Evolutionary conservation across 2,797 vertebrate genomes (phyloP).

Genomic region (Gallinago solitaria): DNA sequence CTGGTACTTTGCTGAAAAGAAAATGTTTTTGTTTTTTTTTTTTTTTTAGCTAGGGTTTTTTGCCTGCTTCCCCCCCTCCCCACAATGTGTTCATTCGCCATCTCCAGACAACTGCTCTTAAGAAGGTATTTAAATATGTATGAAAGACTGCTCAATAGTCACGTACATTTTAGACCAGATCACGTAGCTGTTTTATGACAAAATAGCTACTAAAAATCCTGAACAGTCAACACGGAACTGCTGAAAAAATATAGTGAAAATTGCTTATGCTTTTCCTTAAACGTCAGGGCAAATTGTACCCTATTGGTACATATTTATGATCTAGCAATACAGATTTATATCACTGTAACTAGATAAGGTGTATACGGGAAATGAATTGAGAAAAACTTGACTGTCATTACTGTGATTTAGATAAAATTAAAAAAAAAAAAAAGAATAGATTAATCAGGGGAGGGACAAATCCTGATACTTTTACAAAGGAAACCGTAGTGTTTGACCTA

Average conservation of each 20-base stretch:
- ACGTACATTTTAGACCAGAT: slow-evolving; percentile 5
- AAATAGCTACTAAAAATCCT: not conserved
- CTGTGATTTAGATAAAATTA: not conserved
- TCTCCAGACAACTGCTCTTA: slow-evolving; percentile 27
- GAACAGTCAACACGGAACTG: not conserved
- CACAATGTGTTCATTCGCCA: not conserved
- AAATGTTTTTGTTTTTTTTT: too few relatives aligned
- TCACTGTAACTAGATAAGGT: not conserved
- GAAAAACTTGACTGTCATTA: not conserved
- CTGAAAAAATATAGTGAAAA: not conserved
- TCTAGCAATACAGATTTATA: not conserved
- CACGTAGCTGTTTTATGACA: not conserved
- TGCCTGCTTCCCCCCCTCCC: accelerated
- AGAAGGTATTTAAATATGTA: slow-evolving; percentile 34
- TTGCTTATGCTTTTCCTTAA: not conserved
- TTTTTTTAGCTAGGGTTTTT: not conserved
- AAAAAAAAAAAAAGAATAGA: not conserved
- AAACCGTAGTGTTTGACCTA: not conserved
- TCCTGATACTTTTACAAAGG: not conserved
- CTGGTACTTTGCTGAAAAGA: not conserved
- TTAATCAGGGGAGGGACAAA: not conserved
- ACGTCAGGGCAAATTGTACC: not conserved
- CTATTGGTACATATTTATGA: not conserved
- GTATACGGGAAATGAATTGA: accelerated
- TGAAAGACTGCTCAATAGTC: slow-evolving; percentile 18